These are phyloP conservation scores for Hassar affinis DNA, from an alignment of 2,113 vertebrate genomes.

Conservation along the genomic window DNA sequence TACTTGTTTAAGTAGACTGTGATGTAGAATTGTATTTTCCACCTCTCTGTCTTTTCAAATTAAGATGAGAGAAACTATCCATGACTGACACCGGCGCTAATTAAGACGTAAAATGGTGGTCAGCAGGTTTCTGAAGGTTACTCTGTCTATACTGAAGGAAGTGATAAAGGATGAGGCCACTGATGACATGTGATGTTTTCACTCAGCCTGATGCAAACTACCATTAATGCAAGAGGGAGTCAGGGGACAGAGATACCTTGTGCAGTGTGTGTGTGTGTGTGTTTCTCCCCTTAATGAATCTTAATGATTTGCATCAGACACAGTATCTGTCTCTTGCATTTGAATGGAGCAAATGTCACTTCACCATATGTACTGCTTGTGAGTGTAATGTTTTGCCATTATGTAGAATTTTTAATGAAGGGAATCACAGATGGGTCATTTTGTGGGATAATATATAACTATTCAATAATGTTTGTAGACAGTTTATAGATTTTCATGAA, in stretches of 20 bases:
- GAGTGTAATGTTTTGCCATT: not conserved
- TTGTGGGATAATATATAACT: not conserved
- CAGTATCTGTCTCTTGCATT: not conserved
- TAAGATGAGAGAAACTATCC: constrained; percentile 51
- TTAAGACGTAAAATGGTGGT: constrained; percentile 73
- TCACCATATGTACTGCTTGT: too few species aligned
- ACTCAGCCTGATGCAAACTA: constrained; percentile 67
- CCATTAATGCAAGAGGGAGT: constrained; percentile 66
- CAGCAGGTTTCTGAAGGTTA: constrained; percentile 75
- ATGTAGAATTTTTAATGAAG: not conserved
- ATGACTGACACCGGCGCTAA: constrained; percentile 66
- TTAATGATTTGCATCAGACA: constrained; percentile 12
- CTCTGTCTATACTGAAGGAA: constrained; percentile 63
- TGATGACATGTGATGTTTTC: constrained; percentile 75
- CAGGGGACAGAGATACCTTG: constrained; percentile 19
- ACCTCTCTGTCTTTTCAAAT: constrained; percentile 57
- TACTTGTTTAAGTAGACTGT: not conserved
- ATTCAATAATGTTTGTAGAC: not conserved
- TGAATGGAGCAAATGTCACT: not conserved
- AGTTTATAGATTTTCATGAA: not conserved
- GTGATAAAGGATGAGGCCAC: constrained; percentile 71
- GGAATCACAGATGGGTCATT: not conserved
- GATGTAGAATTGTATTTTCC: not conserved
- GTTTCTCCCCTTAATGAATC: not conserved
- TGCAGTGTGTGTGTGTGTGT: constrained; percentile 4